Percentiles rank a stretch among this genome's conserved stretches.
Evolutionary conservation across 2,888 invertebrate species (phyloP).

Genomic region (Euclidia mi): DNA sequence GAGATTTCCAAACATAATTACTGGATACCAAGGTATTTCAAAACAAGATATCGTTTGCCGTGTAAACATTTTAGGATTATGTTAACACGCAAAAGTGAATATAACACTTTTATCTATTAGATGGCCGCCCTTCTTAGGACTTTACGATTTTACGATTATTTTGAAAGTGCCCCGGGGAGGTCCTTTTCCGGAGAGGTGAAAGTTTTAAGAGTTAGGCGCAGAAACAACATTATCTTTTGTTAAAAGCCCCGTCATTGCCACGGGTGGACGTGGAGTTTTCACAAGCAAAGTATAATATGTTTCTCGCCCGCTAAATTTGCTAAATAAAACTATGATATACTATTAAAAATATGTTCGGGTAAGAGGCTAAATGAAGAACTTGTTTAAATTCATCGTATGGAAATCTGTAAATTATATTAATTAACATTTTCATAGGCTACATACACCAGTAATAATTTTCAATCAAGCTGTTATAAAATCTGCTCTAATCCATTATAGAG

Average conservation of each 20-base stretch:
- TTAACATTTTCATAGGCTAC: too few species aligned
- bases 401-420: too few species aligned
- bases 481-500: too few species aligned
- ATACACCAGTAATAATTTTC: too few species aligned
- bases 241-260: slow-evolving; percentile 14
- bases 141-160: slow-evolving; percentile 77
- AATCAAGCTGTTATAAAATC: too few species aligned
- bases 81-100: slow-evolving; percentile 58
- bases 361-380: too few species aligned
- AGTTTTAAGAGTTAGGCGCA: slow-evolving; percentile 46
- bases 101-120: slow-evolving; percentile 60
- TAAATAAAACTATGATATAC: too few species aligned
- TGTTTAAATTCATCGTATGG: too few species aligned
- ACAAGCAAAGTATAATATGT: neutral
- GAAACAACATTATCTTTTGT: slow-evolving; percentile 21
- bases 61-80: slow-evolving; percentile 48
- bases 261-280: slow-evolving; percentile 1
- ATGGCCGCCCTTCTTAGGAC: slow-evolving; percentile 59
- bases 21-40: neutral
- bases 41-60: slow-evolving; percentile 22
- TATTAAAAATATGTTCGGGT: too few species aligned
- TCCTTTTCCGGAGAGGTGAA: slow-evolving; percentile 48
- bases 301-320: neutral
- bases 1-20: neutral
- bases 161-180: slow-evolving; percentile 63